phyloP scores from a whole-genome alignment of 2,888 invertebrate species.

The Caenorhabditis sp. region DNA sequence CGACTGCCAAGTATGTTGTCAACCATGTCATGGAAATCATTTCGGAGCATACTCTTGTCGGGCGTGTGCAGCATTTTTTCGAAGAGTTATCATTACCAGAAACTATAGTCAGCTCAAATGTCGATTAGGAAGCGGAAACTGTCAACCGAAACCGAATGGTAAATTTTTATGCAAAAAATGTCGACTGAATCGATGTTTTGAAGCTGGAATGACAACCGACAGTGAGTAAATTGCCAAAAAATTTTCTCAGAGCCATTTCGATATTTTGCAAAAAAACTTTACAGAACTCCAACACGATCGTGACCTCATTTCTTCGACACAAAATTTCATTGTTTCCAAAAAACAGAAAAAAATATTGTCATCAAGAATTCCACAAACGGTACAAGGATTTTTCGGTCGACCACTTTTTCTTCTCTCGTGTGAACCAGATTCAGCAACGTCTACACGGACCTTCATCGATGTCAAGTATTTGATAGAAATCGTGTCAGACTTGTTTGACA shows the following conservation, averaged over 20 bases:
- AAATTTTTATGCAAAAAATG: constrained; percentile 10
- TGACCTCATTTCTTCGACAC: constrained; percentile 11
- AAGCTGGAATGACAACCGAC: not conserved
- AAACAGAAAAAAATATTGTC: constrained; percentile 10
- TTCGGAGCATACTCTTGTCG: constrained; percentile 47
- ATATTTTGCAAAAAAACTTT: too few relatives aligned
- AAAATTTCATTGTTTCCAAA: constrained; percentile 4
- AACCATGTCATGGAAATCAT: constrained; percentile 40
- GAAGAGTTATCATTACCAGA: not conserved
- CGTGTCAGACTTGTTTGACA: not conserved
- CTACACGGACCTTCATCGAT: constrained; percentile 12
- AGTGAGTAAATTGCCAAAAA: not conserved
- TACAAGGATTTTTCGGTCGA: constrained; percentile 12
- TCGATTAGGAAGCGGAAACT: not conserved
- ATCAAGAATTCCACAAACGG: constrained; percentile 9
- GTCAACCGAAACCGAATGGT: not conserved
- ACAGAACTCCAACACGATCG: constrained; percentile 26
- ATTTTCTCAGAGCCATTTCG: too few relatives aligned
- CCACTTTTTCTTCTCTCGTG: constrained; percentile 9
- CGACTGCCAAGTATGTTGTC: constrained; percentile 35
- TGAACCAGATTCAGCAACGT: not conserved
- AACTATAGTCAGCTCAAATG: not conserved
- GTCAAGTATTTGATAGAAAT: not conserved
- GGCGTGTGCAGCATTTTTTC: constrained; percentile 47
- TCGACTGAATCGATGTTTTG: constrained; percentile 2